Percentiles rank a stretch among this genome's conserved stretches.
Evolutionary conservation across 2,113 vertebrate species (phyloP).

Genomic region (Cnemophilus loriae): DNA sequence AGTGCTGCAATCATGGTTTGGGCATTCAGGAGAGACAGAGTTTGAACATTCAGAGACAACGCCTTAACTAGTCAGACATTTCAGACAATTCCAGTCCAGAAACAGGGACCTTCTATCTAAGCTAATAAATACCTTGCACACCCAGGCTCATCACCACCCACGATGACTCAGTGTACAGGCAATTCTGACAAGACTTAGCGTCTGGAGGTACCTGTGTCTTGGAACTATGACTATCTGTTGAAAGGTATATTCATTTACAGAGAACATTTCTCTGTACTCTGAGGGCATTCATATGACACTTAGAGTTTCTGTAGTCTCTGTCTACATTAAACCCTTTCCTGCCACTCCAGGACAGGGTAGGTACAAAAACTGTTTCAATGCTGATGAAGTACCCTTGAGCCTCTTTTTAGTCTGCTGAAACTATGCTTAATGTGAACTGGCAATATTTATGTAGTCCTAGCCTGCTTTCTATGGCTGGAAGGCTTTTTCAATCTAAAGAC

Average conservation of each 20-base stretch:
- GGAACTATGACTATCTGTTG: background rate
- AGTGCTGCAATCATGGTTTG: background rate
- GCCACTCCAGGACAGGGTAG: background rate
- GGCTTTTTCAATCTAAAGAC: background rate
- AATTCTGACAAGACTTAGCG: background rate
- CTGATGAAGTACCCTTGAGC: background rate
- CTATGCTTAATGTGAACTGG: background rate
- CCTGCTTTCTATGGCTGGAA: background rate
- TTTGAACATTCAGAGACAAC: background rate
- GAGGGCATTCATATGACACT: accelerated
- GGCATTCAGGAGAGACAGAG: background rate
- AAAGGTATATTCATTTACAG: background rate
- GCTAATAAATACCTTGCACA: background rate
- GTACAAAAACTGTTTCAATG: background rate
- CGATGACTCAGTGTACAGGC: background rate
- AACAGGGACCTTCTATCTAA: background rate
- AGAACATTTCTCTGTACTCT: background rate
- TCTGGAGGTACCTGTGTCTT: background rate
- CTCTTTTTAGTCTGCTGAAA: background rate
- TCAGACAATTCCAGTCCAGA: background rate
- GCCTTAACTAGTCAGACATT: background rate
- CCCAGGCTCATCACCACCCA: background rate
- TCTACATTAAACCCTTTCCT: background rate
- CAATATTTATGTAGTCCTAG: background rate
- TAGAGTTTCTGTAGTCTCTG: background rate